Base-by-base conservation (phyloP, 2,888 invertebrate genomes). In the Diloba caeruleocephala region DNA sequence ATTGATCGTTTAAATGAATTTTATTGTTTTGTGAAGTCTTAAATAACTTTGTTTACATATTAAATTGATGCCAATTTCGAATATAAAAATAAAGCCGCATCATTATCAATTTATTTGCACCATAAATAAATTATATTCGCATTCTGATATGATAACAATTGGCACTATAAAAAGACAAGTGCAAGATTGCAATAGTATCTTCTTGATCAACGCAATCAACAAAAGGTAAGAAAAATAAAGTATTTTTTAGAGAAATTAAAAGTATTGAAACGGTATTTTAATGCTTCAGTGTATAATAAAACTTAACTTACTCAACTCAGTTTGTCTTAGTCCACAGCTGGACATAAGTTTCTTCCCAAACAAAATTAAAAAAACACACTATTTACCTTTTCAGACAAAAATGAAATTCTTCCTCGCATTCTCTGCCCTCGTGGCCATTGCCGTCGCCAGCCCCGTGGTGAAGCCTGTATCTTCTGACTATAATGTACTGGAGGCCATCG, bases 351-450 rank as follows among this genome's bases (percentile, higher is more conserved):
- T n/a, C n/a, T n/a, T n/a, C n/a, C n/a, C n/a, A n/a, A n/a, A n/a
- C n/a, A n/a, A n/a, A n/a, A n/a, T n/a, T n/a, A n/a, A n/a, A n/a
- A n/a, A n/a, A n/a, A n/a, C n/a, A n/a, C n/a, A n/a, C n/a, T n/a
- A n/a, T n/a, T n/a, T n/a, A n/a, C n/a, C n/a, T n/a, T 76, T 21
- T 61, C 84, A 84, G 76, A 48, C 53, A 65, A 80, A 78, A 52
- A 89, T 88, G 89, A 88, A 88, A 79, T 83, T 80, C 79, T 71
- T 85, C 74, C 50, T 87, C 49, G 84, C 78, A 28, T 79, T 88
- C 71, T 78, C 72, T 48, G 78, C 82, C 60, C 42, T 85, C 50
- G 73, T 82, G 59, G 84, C 82, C 55, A 69, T 86, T 56, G 80
- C 84, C 29, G 66, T 63, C 36, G 84, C 84, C 61, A 50, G 49